Percentiles rank a stretch among this genome's conserved stretches.
phyloP scores from a whole-genome alignment of 1,140 invertebrate species.

The Cotesia chilonis region DNA sequence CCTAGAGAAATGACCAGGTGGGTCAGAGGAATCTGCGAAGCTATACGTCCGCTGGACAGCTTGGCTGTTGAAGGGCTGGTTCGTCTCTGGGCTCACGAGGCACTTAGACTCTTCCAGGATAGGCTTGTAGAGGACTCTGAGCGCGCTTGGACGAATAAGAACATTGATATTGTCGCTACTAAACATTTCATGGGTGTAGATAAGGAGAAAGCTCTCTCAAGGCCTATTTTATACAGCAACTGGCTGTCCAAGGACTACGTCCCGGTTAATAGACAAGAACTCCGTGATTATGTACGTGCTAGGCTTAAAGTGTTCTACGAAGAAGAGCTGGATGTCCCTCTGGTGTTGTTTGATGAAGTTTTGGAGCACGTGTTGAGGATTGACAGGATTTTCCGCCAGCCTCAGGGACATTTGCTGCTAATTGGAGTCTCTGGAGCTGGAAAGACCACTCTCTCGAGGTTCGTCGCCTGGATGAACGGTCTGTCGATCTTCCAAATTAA shows the following conservation, averaged over 20 bases:
- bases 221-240: slow-evolving; percentile 97
- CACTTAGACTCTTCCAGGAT: slow-evolving; percentile 95
- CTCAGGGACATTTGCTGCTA: slow-evolving; percentile 95
- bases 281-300: slow-evolving; percentile 96
- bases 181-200: slow-evolving; percentile 96
- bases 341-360: slow-evolving; percentile 99
- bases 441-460: slow-evolving; percentile 97
- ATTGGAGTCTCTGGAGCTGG: slow-evolving; percentile 98
- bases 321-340: slow-evolving; percentile 97
- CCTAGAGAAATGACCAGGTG: slow-evolving; percentile 99
- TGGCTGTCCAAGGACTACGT: slow-evolving; percentile 99
- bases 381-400: slow-evolving; percentile 98
- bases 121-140: slow-evolving; percentile 94
- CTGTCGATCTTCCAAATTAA: slow-evolving; percentile 98
- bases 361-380: slow-evolving; percentile 98
- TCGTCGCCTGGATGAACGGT: slow-evolving; percentile 99
- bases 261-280: slow-evolving; percentile 93
- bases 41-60: slow-evolving; percentile 92
- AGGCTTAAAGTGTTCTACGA: slow-evolving; percentile 99
- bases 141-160: slow-evolving; percentile 97
- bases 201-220: slow-evolving; percentile 81
- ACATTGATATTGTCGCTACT: slow-evolving; percentile 92
- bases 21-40: slow-evolving; percentile 99
- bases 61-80: slow-evolving; percentile 94
- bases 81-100: slow-evolving; percentile 98